Base-by-base conservation (phyloP, 1,140 invertebrate genomes). In the Dreissena polymorpha region DNA sequence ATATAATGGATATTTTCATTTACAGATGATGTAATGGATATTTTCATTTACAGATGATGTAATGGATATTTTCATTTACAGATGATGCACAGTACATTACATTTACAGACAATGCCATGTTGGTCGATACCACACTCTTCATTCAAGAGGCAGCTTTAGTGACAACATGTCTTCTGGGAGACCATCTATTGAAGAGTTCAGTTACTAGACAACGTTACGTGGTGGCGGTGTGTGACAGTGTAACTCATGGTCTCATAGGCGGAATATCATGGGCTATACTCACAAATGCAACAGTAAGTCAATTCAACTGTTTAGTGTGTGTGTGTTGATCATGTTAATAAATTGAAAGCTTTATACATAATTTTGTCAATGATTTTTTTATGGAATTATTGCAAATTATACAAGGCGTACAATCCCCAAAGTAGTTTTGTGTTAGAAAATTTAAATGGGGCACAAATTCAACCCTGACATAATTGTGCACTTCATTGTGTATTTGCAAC, bases 181-280 rank as follows among this genome's bases (percentile, higher is more conserved):
- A 79, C 49, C 51, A 60, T 39, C 67, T 69, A n/a, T 51, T 79
- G 14, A 13, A 27, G 25, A 65, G 57, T 57, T 53, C 76, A 29
- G 21, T 79, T 51, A 29, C 25, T 18, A 68, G 60, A 50, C 49
- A 70, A 21, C 76, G 68, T 57, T 29, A 60, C 25, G 18, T 68
- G 29, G 57, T 51, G 51, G 69, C 78, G 14, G 16, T 63, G 10
- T 21, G 13, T 63, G 89, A 90, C 80, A 91, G 71, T 71, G 13
- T 76, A 6, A 87, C 86, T 12, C 89, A 90, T 86, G 89, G 85
- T 14, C 27, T 87, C 8, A 85, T 91, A 10, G 90, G 85, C 64
- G 83, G 69, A 14, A 16, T 86, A 14, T 88, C 88, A 12, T 91
- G 90, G 89, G 86, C 86, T 39, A 78, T 89, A 67, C 83, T 91